Evolutionary conservation across 1,140 invertebrate species (phyloP), one percentile per base, ranked within the genome.

Genomic region (Sinonovacula constricta): DNA sequence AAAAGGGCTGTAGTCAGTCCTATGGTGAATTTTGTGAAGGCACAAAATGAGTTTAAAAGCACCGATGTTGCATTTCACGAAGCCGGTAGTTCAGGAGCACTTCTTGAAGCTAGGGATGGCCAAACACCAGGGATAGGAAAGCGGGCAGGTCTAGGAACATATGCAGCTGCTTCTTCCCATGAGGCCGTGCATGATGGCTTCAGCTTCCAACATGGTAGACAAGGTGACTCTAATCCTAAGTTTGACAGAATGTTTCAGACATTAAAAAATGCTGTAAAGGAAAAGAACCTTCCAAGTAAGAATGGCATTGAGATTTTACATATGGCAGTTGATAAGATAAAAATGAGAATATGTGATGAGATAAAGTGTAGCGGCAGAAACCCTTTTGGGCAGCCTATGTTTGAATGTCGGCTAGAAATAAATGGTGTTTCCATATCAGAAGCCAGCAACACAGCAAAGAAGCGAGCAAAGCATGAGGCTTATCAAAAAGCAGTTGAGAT

Each of bases 391-490:
- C 66, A 70, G 24, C 22, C 54, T 15, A 36, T 65, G 24, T 86
- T 83, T 81, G 7, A 66, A 4, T 88, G 86, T 75, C 18, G 65
- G 12, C 57, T 88, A 26, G 34, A 68, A 28, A 72, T 88, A 22
- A 82, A 86, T 56, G 54, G 68, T 12, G 69, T 86, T 0, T 15
- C n/a, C 3, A 36, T 87, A 31, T 74, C 75, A 1, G 34, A 67
- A 26, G 87, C 83, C 22, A 49, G 66, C 49, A 82, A 66, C 4
- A 31, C 69, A 14, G 81, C 70, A 22, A 86, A 87, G 39, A 88
- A 85, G 66, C 54, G 67, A 7, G 83, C 88, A 22, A 89, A 87
- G 63, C 78, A 81, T 28, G 79, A 84, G 12, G 87, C 88, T 14
- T 88, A 80, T 77, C 60, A 83, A 22, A 83, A 83, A 57, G 85